These are phyloP conservation scores for Mus spicilegus DNA, from an alignment of 2,113 vertebrate genomes.

Conservation along the genomic window DNA sequence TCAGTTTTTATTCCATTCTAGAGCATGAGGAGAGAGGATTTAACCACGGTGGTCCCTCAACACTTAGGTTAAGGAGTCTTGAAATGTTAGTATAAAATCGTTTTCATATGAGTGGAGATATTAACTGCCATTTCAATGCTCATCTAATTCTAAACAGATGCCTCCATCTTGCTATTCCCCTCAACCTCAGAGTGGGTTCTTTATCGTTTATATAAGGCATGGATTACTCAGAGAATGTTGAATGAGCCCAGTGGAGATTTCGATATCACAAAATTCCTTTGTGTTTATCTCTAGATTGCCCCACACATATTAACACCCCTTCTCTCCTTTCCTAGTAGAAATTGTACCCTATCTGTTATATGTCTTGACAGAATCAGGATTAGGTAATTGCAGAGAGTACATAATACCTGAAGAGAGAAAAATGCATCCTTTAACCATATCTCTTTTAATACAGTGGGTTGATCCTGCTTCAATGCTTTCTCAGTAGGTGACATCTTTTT, in stretches of 20 bases:
- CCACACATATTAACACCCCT: neutral
- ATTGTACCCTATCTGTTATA: conserved; percentile 1
- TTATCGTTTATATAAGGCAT: neutral
- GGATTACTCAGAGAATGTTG: neutral
- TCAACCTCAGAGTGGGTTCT: neutral
- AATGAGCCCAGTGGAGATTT: neutral
- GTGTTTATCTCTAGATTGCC: neutral
- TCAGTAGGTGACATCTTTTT: conserved; percentile 30
- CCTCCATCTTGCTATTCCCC: neutral
- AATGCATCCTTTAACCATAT: neutral
- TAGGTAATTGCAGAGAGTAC: conserved; percentile 53
- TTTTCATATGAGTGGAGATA: neutral
- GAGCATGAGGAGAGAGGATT: neutral
- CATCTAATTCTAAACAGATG: neutral
- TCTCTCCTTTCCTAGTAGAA: neutral
- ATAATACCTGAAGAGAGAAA: conserved; percentile 44
- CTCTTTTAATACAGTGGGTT: conserved; percentile 2
- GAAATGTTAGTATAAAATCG: neutral
- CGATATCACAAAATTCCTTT: neutral
- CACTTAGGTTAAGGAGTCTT: neutral
- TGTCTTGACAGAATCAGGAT: conserved; percentile 10
- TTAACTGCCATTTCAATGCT: neutral
- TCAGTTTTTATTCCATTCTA: neutral
- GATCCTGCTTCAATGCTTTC: conserved; percentile 17
- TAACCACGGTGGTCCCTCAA: neutral